Conservation (phyloP, 1,140 invertebrate genomes). For the Cydia strobilella region DNA sequence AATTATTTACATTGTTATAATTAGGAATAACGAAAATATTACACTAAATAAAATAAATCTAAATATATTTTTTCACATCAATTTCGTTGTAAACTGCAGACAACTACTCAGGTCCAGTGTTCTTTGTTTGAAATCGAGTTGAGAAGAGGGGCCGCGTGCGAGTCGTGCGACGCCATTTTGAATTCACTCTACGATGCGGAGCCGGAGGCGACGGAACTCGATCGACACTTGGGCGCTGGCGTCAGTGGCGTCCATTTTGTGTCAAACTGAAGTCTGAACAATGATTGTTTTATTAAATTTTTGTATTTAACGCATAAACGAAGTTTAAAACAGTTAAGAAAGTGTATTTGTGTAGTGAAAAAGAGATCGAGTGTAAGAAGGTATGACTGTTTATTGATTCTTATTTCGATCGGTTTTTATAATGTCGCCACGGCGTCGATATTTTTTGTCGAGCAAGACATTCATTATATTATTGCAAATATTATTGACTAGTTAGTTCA, state of each 20-base stretch:
- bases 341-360: conserved; percentile 16
- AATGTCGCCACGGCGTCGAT: not conserved
- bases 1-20: not conserved
- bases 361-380: conserved; percentile 20
- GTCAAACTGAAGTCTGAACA: not conserved
- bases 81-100: not conserved
- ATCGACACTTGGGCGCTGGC: conserved; percentile 24
- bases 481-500: too few species aligned
- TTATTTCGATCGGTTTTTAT: not conserved
- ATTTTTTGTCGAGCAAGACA: not conserved
- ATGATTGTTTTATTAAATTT: conserved; percentile 3
- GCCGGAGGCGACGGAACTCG: conserved; percentile 29
- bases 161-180: conserved; percentile 54
- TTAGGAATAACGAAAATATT: not conserved
- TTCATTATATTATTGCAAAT: too few species aligned
- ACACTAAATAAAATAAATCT: not conserved
- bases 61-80: not conserved
- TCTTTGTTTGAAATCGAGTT: conserved; percentile 15
- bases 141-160: conserved; percentile 28
- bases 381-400: not conserved
- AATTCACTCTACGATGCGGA: conserved; percentile 49
- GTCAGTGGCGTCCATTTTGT: conserved; percentile 29
- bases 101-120: not conserved
- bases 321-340: not conserved
- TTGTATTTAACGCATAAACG: not conserved